These are phyloP conservation scores for Dromiciops gliroides DNA, from an alignment of 2,113 vertebrate species.

Conservation along the genomic window DNA sequence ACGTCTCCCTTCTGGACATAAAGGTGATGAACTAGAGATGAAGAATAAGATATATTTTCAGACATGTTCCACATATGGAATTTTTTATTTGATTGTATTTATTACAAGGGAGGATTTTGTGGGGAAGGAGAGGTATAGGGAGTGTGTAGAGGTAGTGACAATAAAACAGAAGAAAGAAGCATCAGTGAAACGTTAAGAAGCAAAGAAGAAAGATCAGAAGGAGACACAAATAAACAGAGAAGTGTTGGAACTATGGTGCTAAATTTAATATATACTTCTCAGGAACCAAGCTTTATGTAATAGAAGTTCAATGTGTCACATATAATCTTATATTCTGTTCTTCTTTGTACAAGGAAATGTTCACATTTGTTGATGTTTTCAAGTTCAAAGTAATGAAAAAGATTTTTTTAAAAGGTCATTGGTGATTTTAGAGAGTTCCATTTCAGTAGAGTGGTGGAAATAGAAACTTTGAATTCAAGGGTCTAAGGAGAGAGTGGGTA, in stretches of 20 bases:
- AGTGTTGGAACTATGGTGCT: neutral
- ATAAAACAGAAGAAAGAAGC: neutral
- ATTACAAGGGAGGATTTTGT: neutral
- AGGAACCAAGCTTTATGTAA: neutral
- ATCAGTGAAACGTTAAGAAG: neutral
- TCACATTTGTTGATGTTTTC: neutral
- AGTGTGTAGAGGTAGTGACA: neutral
- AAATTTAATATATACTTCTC: neutral
- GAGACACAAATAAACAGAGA: neutral
- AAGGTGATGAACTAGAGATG: neutral
- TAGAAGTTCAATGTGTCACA: neutral
- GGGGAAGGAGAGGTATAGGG: neutral
- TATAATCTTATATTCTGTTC: neutral
- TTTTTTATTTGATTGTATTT: neutral
- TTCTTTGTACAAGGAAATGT: neutral
- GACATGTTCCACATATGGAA: neutral
- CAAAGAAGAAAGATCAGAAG: neutral
- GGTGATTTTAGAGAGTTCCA: neutral
- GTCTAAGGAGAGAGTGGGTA: neutral
- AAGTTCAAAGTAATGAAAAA: neutral
- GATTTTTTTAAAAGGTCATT: neutral
- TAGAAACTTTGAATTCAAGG: neutral
- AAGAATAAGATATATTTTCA: neutral
- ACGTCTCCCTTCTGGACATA: neutral
- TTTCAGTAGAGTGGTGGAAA: neutral